phyloP scores from a whole-genome alignment of 2,797 vertebrate genomes.

The Aviceda leuphotes region DNA sequence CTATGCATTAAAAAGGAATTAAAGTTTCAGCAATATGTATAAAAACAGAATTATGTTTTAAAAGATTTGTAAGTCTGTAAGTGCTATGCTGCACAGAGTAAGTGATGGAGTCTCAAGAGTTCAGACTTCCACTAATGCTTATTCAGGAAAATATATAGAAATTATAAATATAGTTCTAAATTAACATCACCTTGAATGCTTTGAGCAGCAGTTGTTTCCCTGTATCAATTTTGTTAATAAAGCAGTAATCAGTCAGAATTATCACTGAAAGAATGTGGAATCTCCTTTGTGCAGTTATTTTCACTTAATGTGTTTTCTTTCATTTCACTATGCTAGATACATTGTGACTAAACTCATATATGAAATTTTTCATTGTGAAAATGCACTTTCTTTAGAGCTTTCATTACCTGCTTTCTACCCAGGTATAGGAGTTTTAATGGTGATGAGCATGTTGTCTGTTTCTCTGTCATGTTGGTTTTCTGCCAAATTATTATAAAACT shows the following conservation, averaged over 20 bases:
- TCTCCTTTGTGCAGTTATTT: neutral
- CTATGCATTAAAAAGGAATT: neutral
- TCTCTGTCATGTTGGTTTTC: neutral
- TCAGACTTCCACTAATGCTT: neutral
- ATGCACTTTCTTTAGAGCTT: neutral
- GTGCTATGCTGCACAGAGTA: neutral
- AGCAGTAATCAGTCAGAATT: neutral
- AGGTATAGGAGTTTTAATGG: neutral
- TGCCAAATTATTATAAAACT: neutral
- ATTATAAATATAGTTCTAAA: neutral
- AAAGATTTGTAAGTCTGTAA: neutral
- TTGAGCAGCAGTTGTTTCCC: neutral
- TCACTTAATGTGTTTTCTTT: neutral
- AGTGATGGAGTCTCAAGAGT: neutral
- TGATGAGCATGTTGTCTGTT: neutral
- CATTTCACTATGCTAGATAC: neutral
- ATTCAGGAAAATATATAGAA: neutral
- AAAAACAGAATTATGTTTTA: neutral
- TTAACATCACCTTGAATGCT: neutral
- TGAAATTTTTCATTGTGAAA: neutral
- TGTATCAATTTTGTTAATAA: neutral
- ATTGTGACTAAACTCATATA: neutral
- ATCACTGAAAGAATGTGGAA: neutral
- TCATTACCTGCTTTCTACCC: neutral
- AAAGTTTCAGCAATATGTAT: neutral